Base-by-base conservation (phyloP, 2,113 vertebrate genomes). In the Melanerpes aurifrons region DNA sequence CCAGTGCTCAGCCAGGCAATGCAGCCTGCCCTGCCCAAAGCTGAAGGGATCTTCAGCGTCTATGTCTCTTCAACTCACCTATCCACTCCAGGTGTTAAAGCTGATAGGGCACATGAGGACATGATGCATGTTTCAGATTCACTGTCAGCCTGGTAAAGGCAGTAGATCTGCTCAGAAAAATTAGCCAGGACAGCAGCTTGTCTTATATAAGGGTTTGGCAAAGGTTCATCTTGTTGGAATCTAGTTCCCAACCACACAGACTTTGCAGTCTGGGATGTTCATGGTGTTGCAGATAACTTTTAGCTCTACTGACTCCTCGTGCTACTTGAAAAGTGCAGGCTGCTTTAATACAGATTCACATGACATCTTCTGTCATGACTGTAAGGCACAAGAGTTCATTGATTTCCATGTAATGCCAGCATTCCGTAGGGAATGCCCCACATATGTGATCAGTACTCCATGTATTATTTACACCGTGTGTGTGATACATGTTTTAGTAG, bases 101-200 rank as follows among this genome's bases (percentile, higher is more conserved):
- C 45, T 59, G 43, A 0, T 31, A 58, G 43, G 21, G 43, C 58
- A 59, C 31, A 86, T 66, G 64, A 81, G 31, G 45, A 64, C 0
- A 0, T 14, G 43, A 40, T 78, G 78, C 45, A 64, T 94, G 86
- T 96, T 91, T 73, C 66, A 57, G 57, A 32, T 94, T 87, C 35
- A 6, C 77, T 58, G 32, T 75, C 92, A 79, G 70, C 53, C 50
- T 84, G 20, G 40, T 83, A n/a, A 63, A 79, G 56, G 50, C 75
- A 70, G 77, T 58, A 84, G 71, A 91, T 90, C 93, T 70, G 67
- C 86, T 86, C 73, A 87, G 91, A 73, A 94, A 63, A 92, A 90
- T 92, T 24, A 92, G n/a, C 67, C 67, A 64, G 84, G 82, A 69
- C 80, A 87, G 74, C 79, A 94, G 79, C 63, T 92, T 86, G 73